Evolutionary conservation across 23 tunicate genomes (phyloP).

Genomic region (Halocynthia roretzi): DNA sequence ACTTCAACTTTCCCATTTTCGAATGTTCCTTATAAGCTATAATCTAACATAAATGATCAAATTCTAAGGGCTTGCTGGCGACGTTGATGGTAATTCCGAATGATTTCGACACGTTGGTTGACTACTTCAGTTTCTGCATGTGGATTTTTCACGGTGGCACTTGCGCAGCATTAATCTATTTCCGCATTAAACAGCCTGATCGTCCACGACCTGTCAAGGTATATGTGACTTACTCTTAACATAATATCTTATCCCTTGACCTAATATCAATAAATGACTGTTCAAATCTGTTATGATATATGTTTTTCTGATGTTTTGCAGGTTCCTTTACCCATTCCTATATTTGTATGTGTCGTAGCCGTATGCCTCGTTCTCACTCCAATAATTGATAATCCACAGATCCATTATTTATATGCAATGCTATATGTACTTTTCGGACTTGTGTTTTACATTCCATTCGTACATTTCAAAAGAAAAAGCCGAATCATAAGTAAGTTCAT

Average conservation of each 20-base stretch:
- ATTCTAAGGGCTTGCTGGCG: slow-evolving; percentile 73
- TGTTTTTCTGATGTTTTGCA: slow-evolving; percentile 4
- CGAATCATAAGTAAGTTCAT: slow-evolving; percentile 52
- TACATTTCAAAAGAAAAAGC: slow-evolving; percentile 47
- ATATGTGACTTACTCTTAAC: background rate
- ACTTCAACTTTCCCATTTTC: background rate
- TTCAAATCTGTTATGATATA: background rate
- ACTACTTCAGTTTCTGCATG: slow-evolving; percentile 87
- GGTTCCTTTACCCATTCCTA: slow-evolving; percentile 76
- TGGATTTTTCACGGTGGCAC: slow-evolving; percentile 73
- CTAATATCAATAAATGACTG: background rate
- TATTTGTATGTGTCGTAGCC: slow-evolving; percentile 56
- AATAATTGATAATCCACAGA: slow-evolving; percentile 73
- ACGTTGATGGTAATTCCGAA: slow-evolving; percentile 88
- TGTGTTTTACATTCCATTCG: slow-evolving; percentile 82
- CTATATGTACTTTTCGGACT: slow-evolving; percentile 51
- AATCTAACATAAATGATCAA: background rate
- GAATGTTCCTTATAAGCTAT: background rate
- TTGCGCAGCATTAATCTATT: slow-evolving; percentile 63
- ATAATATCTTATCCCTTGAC: background rate
- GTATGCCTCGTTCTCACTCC: slow-evolving; percentile 69
- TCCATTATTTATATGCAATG: slow-evolving; percentile 58
- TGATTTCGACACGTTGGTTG: slow-evolving; percentile 83
- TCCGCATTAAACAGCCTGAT: slow-evolving; percentile 60
- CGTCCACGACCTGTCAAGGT: slow-evolving; percentile 78